Evolutionary conservation across 1,140 invertebrate species (phyloP).

Genomic region (Chionoecetes opilio): DNA sequence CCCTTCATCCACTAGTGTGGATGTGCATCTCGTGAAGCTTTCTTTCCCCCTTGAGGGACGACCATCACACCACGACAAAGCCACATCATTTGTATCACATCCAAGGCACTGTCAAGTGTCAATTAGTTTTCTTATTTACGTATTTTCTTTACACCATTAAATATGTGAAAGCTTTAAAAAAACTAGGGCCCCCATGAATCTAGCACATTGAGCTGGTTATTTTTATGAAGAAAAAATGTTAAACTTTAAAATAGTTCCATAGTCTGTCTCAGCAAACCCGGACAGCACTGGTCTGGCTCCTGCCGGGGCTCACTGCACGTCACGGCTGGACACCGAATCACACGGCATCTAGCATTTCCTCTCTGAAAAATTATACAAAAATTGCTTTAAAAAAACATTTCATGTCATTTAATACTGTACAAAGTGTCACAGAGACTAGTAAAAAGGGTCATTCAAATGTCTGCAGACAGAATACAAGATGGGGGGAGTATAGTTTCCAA

Average conservation of each 20-base stretch:
- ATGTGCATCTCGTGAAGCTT: slow-evolving; percentile 11
- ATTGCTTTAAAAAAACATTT: slow-evolving; percentile 9
- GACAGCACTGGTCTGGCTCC: slow-evolving; percentile 66
- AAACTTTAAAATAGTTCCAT: not conserved
- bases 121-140: not conserved
- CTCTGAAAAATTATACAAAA: slow-evolving; percentile 57
- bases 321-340: slow-evolving; percentile 61
- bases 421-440: too few species aligned
- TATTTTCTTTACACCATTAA: not conserved
- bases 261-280: slow-evolving; percentile 61
- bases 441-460: too few species aligned
- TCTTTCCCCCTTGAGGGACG: not conserved
- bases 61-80: slow-evolving; percentile 1
- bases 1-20: not conserved
- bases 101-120: slow-evolving; percentile 6
- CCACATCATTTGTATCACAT: not conserved
- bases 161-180: not conserved
- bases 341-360: slow-evolving; percentile 68
- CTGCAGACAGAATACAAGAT: too few species aligned
- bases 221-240: not conserved
- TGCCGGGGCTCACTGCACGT: slow-evolving; percentile 58
- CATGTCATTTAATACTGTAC: too few species aligned
- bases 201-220: not conserved
- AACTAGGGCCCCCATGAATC: not conserved
- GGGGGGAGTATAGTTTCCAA: too few species aligned